Evolutionary conservation across 1,140 invertebrate genomes (phyloP).

Genomic region (Temnothorax longispinosus): DNA sequence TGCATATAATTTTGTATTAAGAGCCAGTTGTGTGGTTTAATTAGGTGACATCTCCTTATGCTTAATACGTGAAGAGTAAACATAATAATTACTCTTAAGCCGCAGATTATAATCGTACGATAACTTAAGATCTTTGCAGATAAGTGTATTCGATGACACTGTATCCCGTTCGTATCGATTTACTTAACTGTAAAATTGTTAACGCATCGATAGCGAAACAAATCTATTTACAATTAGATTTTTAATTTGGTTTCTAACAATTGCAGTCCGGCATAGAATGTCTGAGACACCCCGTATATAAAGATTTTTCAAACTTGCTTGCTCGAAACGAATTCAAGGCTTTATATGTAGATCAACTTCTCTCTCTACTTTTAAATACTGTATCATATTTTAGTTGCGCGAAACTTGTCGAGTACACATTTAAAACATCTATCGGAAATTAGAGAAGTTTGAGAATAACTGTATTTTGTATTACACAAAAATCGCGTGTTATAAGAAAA

Average conservation of each 20-base stretch:
- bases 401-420: conserved; percentile 67
- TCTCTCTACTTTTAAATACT: conserved; percentile 61
- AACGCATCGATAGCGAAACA: background rate
- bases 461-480: conserved; percentile 66
- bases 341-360: conserved; percentile 50
- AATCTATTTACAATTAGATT: conserved; percentile 12
- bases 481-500: conserved; percentile 65
- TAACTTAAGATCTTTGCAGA: too few species aligned
- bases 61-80: too few species aligned
- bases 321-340: conserved; percentile 63
- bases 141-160: too few species aligned
- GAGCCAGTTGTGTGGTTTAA: too few species aligned
- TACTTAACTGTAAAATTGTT: background rate
- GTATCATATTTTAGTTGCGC: conserved; percentile 59
- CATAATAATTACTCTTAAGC: too few species aligned
- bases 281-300: conserved; percentile 2
- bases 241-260: conserved; percentile 17
- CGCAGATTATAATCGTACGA: too few species aligned
- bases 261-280: background rate
- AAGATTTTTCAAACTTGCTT: conserved; percentile 59
- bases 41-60: too few species aligned
- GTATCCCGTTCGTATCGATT: background rate
- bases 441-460: conserved; percentile 65
- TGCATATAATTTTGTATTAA: too few species aligned
- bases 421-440: conserved; percentile 71